Conservation (phyloP, 2,888 invertebrate species). For the Phytoseiulus persimilis region DNA sequence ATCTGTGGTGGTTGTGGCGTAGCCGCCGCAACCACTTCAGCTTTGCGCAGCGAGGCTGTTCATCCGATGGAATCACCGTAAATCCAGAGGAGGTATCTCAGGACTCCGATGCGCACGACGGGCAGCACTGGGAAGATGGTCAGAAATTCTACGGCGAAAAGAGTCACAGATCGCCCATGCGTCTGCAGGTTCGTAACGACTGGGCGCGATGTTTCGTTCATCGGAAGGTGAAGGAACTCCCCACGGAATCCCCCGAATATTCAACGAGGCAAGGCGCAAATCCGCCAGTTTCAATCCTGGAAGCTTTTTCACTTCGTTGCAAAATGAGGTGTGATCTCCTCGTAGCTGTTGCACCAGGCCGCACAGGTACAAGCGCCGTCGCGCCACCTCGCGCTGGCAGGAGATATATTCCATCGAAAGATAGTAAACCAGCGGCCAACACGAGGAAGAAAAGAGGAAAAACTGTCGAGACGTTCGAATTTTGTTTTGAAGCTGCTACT, state of each 20-base stretch:
- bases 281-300: neutral
- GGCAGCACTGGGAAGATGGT: too few relatives aligned
- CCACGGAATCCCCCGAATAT: neutral
- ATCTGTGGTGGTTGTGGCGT: neutral
- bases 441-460: neutral
- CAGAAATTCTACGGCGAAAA: too few relatives aligned
- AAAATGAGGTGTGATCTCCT: neutral
- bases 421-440: neutral
- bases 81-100: too few relatives aligned
- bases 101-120: too few relatives aligned
- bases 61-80: too few relatives aligned
- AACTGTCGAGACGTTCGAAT: neutral
- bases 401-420: neutral
- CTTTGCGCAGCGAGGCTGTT: neutral
- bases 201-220: neutral
- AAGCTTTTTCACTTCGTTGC: neutral
- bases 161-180: too few relatives aligned
- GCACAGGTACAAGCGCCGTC: neutral
- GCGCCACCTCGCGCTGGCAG: neutral
- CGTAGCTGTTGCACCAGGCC: neutral
- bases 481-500: neutral
- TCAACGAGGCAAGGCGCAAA: neutral
- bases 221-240: neutral
- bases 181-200: too few relatives aligned
- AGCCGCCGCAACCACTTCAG: too few relatives aligned